phyloP scores from a whole-genome alignment of 2,113 vertebrate species.

The Euleptes europaea region DNA sequence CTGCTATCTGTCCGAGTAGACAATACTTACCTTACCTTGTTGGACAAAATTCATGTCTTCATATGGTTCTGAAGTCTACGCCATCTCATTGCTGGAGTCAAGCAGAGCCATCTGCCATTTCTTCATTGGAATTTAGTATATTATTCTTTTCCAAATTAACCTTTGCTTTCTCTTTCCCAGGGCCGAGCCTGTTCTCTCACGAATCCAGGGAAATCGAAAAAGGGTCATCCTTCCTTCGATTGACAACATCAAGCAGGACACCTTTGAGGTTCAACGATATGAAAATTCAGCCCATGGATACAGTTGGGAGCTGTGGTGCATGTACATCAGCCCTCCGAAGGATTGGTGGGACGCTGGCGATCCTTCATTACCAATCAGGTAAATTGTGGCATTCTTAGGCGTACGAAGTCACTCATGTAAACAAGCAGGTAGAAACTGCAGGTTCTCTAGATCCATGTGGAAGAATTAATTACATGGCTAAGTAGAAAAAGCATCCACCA shows the following conservation, averaged over 20 bases:
- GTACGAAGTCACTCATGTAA: too few species aligned
- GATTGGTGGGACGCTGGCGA: constrained; percentile 97
- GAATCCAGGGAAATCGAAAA: constrained; percentile 90
- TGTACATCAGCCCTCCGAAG: constrained; percentile 97
- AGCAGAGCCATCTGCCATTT: too few species aligned
- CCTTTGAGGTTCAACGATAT: constrained; percentile 94
- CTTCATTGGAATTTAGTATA: background rate
- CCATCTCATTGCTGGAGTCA: background rate
- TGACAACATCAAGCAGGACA: constrained; percentile 97
- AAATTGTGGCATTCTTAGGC: background rate
- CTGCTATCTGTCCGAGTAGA: too few species aligned
- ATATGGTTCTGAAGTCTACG: too few species aligned
- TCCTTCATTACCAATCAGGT: constrained; percentile 93
- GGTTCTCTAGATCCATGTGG: too few species aligned
- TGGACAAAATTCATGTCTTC: too few species aligned
- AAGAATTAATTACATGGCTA: too few species aligned
- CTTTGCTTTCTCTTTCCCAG: constrained; percentile 63
- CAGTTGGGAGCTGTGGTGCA: constrained; percentile 99
- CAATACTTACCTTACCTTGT: too few species aligned
- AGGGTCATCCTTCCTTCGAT: constrained; percentile 95
- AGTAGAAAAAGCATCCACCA: too few species aligned
- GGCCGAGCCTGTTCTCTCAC: constrained; percentile 92
- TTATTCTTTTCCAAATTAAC: background rate
- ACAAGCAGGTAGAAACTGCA: too few species aligned
- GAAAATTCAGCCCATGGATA: constrained; percentile 94